Percentiles rank a stretch among this genome's conserved stretches.
These are phyloP conservation scores for Syngnathus scovelli DNA, from an alignment of 2,113 vertebrate genomes.

Conservation along the genomic window DNA sequence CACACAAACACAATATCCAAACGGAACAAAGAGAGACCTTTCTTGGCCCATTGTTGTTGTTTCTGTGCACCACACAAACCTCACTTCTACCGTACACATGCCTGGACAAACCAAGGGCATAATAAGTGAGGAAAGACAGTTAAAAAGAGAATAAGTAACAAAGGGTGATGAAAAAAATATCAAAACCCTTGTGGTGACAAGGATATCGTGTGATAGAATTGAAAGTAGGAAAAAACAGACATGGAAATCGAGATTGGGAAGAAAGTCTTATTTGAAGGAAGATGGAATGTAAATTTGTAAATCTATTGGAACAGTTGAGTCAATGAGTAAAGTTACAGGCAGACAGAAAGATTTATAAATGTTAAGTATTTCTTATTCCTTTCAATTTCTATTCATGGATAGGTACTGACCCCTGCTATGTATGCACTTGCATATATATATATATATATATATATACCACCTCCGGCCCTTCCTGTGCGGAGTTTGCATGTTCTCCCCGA, in stretches of 20 bases:
- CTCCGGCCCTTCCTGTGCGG: no score
- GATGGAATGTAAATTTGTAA: conserved; percentile 27
- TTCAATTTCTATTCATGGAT: background rate
- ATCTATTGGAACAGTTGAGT: conserved; percentile 15
- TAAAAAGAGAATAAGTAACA: conserved; percentile 7
- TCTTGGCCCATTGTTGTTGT: conserved; percentile 40
- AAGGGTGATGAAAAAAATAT: conserved; percentile 26
- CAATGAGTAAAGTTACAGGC: background rate
- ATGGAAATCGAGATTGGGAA: conserved; percentile 36
- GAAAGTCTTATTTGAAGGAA: conserved; percentile 10
- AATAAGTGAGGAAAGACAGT: conserved; percentile 27
- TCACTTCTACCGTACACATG: conserved; percentile 10
- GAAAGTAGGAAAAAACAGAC: conserved; percentile 16
- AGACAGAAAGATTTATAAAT: background rate
- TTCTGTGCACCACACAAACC: conserved; percentile 23
- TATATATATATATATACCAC: no score
- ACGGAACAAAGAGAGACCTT: conserved; percentile 30
- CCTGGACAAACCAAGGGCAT: conserved; percentile 46
- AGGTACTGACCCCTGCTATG: background rate
- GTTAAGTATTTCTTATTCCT: background rate
- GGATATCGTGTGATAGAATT: conserved; percentile 17
- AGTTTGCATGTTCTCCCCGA: no score
- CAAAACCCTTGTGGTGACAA: conserved; percentile 37
- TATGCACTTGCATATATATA: background rate
- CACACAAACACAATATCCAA: conserved; percentile 8